These are phyloP conservation scores for Ornithoptera alexandrae DNA, from an alignment of 2,888 invertebrate species.

Conservation along the genomic window DNA sequence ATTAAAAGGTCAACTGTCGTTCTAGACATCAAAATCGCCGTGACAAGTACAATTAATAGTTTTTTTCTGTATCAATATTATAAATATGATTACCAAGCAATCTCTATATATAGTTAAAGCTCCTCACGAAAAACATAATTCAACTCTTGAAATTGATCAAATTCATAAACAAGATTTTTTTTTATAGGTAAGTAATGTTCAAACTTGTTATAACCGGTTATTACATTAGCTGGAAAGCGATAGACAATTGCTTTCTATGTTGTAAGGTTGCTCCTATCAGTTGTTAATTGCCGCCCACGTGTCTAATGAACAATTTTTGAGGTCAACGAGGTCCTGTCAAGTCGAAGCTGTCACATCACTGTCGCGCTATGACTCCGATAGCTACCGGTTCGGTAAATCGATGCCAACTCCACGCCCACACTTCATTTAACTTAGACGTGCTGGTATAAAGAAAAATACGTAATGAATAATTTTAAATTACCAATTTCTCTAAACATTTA, in stretches of 20 bases:
- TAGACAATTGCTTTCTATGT: slow-evolving; percentile 44
- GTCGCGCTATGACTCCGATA: slow-evolving; percentile 36
- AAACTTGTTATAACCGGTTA: slow-evolving; percentile 35
- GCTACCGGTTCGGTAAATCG: slow-evolving; percentile 41
- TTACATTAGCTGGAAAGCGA: slow-evolving; percentile 36
- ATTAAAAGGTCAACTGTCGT: too few relatives aligned
- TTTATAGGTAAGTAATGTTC: not conserved
- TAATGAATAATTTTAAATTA: too few relatives aligned
- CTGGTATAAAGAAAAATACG: not conserved
- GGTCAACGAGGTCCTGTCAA: slow-evolving; percentile 45
- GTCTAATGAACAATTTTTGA: slow-evolving; percentile 36
- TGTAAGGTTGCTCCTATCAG: slow-evolving; percentile 50
- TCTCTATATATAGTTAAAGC: too few relatives aligned
- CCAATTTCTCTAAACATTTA: too few relatives aligned
- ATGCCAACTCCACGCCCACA: slow-evolving; percentile 30
- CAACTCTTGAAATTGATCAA: not conserved
- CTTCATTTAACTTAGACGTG: slow-evolving; percentile 5
- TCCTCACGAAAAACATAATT: not conserved
- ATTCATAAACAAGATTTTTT: not conserved
- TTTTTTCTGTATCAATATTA: too few relatives aligned
- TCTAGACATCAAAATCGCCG: too few relatives aligned
- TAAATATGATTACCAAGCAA: too few relatives aligned
- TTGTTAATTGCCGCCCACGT: slow-evolving; percentile 65
- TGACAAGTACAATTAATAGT: too few relatives aligned
- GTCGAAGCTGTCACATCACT: slow-evolving; percentile 45